Conservation (phyloP, 2,888 invertebrate genomes). For the Drosophila greeni region DNA sequence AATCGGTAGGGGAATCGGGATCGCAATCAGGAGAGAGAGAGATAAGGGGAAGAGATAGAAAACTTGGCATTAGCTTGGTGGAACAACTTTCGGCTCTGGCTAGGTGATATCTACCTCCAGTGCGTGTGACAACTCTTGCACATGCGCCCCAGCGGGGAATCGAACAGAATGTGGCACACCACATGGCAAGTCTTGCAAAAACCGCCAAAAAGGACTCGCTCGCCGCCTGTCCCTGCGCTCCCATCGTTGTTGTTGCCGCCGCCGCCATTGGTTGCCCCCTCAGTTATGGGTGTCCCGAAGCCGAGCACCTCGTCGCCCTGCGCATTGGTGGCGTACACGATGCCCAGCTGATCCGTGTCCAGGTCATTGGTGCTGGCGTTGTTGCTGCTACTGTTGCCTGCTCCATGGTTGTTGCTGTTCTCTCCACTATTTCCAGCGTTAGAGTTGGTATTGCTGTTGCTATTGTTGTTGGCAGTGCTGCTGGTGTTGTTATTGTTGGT, state of each 20-base stretch:
- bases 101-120: constrained; percentile 84
- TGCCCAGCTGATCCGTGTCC: constrained; percentile 53
- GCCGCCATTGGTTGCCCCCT: constrained; percentile 29
- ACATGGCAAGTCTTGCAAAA: constrained; percentile 83
- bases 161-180: constrained; percentile 86
- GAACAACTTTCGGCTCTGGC: constrained; percentile 13
- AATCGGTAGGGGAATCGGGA: constrained; percentile 12
- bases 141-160: constrained; percentile 87
- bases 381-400: constrained; percentile 42
- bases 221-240: constrained; percentile 18
- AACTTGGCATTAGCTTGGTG: constrained; percentile 59
- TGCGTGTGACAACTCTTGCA: constrained; percentile 92
- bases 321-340: constrained; percentile 26
- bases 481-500: neutral
- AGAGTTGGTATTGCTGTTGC: neutral
- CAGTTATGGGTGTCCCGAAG: constrained; percentile 34
- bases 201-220: constrained; percentile 65
- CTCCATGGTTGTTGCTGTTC: constrained; percentile 18
- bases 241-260: constrained; percentile 12
- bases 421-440: constrained; percentile 21
- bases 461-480: neutral
- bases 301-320: constrained; percentile 56
- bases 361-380: constrained; percentile 47
- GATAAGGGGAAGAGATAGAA: constrained; percentile 47
- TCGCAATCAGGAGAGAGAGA: neutral